A percentile compares a stretch with the other conserved stretches of the same genome.
phyloP scores from a whole-genome alignment of 2,888 invertebrate species.

The Platypus cylindrus region DNA sequence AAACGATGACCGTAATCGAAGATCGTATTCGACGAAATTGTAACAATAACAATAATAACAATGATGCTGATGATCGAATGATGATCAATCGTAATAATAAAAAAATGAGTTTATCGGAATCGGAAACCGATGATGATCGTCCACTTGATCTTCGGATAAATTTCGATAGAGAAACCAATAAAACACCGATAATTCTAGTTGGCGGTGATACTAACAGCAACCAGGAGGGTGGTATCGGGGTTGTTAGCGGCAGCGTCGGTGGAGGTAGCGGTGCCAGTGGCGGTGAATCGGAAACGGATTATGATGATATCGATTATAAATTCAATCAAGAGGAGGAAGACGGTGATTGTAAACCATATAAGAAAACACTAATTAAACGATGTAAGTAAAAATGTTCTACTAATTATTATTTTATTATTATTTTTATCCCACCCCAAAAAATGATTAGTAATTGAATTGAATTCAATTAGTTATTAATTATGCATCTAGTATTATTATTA shows the following conservation, averaged over 20 bases:
- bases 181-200: neutral
- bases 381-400: conserved; percentile 54
- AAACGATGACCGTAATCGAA: neutral
- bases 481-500: too few species aligned
- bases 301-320: conserved; percentile 62
- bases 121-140: conserved; percentile 35
- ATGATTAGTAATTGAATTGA: too few species aligned
- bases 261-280: conserved; percentile 32
- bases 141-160: conserved; percentile 66
- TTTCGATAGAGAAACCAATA: conserved; percentile 8
- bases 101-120: too few species aligned
- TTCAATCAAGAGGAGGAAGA: conserved; percentile 41
- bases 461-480: too few species aligned
- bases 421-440: too few species aligned
- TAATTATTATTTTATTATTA: neutral
- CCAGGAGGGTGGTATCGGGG: conserved; percentile 32
- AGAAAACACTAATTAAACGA: conserved; percentile 86
- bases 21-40: conserved; percentile 15
- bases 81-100: neutral
- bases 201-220: conserved; percentile 17
- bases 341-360: conserved; percentile 55
- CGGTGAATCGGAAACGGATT: conserved; percentile 60
- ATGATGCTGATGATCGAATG: neutral
- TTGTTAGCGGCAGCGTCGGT: conserved; percentile 24
- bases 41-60: too few species aligned